Evolutionary conservation across 2,797 vertebrate species (phyloP), one percentile per base, ranked within the genome.

Genomic region (Alcedo atthis): DNA sequence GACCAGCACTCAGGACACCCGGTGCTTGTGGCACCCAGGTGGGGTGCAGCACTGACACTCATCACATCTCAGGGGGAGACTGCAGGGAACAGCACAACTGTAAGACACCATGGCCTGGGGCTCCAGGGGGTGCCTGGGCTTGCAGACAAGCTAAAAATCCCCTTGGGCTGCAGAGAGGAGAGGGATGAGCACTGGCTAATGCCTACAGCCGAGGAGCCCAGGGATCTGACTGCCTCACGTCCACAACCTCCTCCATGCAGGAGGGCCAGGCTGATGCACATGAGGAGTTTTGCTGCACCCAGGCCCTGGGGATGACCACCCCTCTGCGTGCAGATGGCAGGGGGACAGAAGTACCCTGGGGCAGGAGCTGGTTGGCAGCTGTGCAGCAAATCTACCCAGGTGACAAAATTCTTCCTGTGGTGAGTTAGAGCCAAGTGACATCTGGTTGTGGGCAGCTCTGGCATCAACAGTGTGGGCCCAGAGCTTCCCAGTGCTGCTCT

Each of bases 61-160:
- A 0, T 15, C 4, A 1, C 26, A 9, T 43, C 49, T 46, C 8
- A 1, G 21, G 21, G 20, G 14, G 16, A 12, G 9, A 35, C 33
- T 17, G 20, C 16, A 32, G 51, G 26, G 62, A 67, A 32, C 25
- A 45, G 32, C 55, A 25, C 17, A 30, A 11, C 30, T 2, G 3
- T 45, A 12, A 24, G 37, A 28, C 15, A 62, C 43, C 49, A 11
- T 0, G 1, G 15, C 15, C 15, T 5, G 45, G 67, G 25, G 37
- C 28, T 55, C 21, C 35, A 32, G 22, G 6, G 9, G 3, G 22
- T 30, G 6, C 33, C 54, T 45, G 71, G 24, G 20, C 28, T 73
- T 13, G 9, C 43, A 57, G 37, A 35, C 8, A 46, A 51, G 49
- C 28, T 62, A 62, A 45, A 49, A 55, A 8, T 9, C 9, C 21